These are phyloP conservation scores for Leiothrix lutea DNA, from an alignment of 2,113 vertebrate genomes.

Conservation along the genomic window DNA sequence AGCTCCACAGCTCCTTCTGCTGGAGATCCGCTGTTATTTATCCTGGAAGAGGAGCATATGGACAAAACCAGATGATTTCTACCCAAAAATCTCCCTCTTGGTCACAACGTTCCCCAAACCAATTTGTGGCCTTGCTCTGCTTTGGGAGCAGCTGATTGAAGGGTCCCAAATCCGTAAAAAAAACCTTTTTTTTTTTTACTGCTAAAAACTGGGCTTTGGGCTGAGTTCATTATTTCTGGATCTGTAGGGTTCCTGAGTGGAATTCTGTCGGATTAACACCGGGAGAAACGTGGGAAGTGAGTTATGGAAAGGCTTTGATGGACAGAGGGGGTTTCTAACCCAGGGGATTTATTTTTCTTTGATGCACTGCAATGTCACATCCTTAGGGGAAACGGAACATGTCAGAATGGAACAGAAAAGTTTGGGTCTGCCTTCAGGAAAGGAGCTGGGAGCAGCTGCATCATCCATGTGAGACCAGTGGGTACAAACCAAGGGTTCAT, in stretches of 20 bases:
- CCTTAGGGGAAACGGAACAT: neutral
- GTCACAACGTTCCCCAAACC: rapidly evolving
- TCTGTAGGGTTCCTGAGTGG: neutral
- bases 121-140: rapidly evolving
- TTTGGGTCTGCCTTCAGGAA: neutral
- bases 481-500: neutral
- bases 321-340: neutral
- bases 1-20: neutral
- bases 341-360: neutral
- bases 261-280: neutral
- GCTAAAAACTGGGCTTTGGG: neutral
- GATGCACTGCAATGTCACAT: neutral
- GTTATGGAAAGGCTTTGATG: neutral
- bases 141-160: neutral
- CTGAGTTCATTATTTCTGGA: rapidly evolving
- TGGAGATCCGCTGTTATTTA: rapidly evolving
- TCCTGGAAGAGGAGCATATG: neutral
- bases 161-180: neutral
- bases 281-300: neutral
- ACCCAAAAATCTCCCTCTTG: neutral
- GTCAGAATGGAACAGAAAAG: neutral
- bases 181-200: neutral
- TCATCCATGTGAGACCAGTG: rapidly evolving
- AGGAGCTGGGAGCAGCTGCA: neutral
- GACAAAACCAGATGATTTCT: rapidly evolving